Evolutionary conservation across 2,888 invertebrate genomes (phyloP).

Genomic region (Rotaria socialis): DNA sequence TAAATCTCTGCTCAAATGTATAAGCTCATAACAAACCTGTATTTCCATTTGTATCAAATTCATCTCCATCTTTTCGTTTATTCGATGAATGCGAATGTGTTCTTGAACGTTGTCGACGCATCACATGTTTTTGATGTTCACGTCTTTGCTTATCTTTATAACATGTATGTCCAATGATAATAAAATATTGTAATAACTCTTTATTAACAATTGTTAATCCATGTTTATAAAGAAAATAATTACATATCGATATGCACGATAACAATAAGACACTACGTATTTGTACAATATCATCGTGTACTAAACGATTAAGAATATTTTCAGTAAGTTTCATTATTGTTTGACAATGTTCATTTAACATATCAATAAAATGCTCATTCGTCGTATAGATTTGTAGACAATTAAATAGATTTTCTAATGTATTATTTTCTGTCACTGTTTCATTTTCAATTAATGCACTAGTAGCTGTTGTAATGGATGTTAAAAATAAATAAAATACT

Average conservation of each 20-base stretch:
- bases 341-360: conserved; percentile 5
- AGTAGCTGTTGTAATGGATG: not conserved
- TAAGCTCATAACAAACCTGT: not conserved
- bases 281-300: conserved; percentile 33
- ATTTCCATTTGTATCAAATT: not conserved
- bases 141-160: conserved; percentile 8
- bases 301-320: not conserved
- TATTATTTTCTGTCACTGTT: not conserved
- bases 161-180: conserved; percentile 24
- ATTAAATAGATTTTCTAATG: conserved; percentile 17
- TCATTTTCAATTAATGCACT: conserved; percentile 18
- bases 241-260: conserved; percentile 31
- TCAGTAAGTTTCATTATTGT: conserved; percentile 19
- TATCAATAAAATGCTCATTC: not conserved
- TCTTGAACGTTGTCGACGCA: not conserved
- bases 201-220: not conserved
- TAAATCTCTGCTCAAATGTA: too few species aligned
- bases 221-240: not conserved
- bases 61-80: not conserved
- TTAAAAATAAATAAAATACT: not conserved
- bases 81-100: not conserved
- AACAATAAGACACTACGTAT: not conserved
- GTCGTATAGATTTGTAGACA: conserved; percentile 35
- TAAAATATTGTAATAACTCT: not conserved
- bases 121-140: not conserved